Evolutionary conservation across 2,113 vertebrate genomes (phyloP).

Genomic region (Fulica atra): DNA sequence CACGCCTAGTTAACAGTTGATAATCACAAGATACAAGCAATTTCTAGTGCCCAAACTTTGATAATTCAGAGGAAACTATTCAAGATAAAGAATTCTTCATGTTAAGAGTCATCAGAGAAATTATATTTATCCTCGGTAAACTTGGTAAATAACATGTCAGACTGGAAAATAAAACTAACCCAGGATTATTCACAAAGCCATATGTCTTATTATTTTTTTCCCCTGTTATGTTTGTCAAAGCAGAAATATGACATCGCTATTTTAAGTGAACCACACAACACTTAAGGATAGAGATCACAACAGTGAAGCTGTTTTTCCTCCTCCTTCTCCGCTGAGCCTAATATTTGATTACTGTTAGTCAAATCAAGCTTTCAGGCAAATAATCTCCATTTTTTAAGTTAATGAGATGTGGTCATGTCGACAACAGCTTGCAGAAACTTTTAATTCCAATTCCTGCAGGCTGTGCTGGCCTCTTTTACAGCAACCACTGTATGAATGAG

Average conservation of each 20-base stretch:
- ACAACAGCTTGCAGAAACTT: conserved; percentile 86
- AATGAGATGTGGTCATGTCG: conserved; percentile 83
- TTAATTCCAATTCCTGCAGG: conserved; percentile 82
- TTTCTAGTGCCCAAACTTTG: conserved; percentile 65
- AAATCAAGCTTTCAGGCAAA: conserved; percentile 84
- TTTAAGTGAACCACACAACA: conserved; percentile 76
- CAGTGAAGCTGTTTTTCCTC: conserved; percentile 50
- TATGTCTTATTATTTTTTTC: conserved; percentile 50
- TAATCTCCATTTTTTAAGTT: conserved; percentile 84
- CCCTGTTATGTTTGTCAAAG: conserved; percentile 73
- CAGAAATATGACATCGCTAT: conserved; percentile 76
- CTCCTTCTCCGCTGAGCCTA: conserved; percentile 67
- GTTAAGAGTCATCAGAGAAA: conserved; percentile 53
- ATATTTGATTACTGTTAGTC: conserved; percentile 85
- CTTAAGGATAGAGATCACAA: conserved; percentile 70
- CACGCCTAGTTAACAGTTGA: conserved; percentile 58
- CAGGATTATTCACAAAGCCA: conserved; percentile 71
- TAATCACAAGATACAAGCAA: neutral
- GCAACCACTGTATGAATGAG: conserved; percentile 79
- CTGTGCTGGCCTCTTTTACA: conserved; percentile 82
- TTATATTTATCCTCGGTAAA: conserved; percentile 61
- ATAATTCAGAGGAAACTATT: conserved; percentile 34
- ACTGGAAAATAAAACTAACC: conserved; percentile 72
- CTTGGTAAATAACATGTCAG: conserved; percentile 71
- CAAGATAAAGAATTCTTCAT: conserved; percentile 66